Evolutionary conservation across 2,797 vertebrate species (phyloP), one percentile per base, ranked within the genome.

Genomic region (Pangasius larnaudii): DNA sequence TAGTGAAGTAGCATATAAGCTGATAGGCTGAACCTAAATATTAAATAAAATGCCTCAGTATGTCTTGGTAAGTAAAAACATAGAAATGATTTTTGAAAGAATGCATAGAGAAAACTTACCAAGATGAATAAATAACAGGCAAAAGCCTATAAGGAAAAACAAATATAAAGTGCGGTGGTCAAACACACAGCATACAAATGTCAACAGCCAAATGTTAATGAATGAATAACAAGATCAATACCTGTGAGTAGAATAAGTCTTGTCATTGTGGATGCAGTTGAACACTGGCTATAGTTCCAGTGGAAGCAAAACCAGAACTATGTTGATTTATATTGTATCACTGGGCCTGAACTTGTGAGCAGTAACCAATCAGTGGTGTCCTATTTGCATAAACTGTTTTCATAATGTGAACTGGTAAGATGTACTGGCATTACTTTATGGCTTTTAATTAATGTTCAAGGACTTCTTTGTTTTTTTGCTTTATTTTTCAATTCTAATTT

Each of bases 1-100:
- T 97, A 51, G 96, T 96, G 88, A 95, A 97, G 93, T 97, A 97
- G 89, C 97, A 98, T 59, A 95, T 93, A 77, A 97, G 91, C 89
- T 95, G 95, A 85, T 92, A 90, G 63, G 95, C 90, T 36, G 39
- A 61, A 19, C 65, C 65, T 88, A 85, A 6, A 53, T 78, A 30
- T 0, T 0, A 53, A 78, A 49, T 0, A 18, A 16, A 77, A 30
- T 30, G 24, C 5, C 0, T 77, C 5, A 72, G 36, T 72, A 42
- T 42, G 1, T 77, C n/a, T 18, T 16, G 46, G n/a, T 14, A 51
- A 49, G 22, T n/a, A n/a, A n/a, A 75, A 49, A 14, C 10, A 75
- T 0, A 0, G 24, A 13, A 75, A 14, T 0, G 0, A 72, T 11
- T 13, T 74, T 11, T 27, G 4, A 53, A 77, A 53, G n/a, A 9